A percentile compares a stretch with the other conserved stretches of the same genome.
Conservation (phyloP, 2,113 vertebrate species). For the Petaurus breviceps region DNA sequence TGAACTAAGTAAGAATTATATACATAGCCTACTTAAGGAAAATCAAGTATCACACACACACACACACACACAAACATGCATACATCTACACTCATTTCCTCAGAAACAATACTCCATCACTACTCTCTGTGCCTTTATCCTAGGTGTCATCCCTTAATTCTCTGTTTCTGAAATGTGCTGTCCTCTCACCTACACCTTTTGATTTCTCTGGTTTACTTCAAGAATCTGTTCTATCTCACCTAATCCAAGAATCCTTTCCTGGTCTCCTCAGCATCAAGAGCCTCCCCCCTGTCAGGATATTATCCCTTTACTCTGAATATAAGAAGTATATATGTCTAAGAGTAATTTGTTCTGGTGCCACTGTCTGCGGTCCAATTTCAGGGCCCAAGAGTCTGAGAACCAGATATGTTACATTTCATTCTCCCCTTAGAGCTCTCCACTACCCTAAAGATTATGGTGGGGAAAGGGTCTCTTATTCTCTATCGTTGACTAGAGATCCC, state of each 20-base stretch:
- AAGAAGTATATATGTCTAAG: neutral
- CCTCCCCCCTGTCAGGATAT: neutral
- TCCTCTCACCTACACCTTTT: rapidly evolving
- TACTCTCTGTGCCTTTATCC: neutral
- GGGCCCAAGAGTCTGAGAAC: too few relatives aligned
- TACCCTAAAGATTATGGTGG: neutral
- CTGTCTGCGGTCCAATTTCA: neutral
- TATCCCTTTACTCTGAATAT: neutral
- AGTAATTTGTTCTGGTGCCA: neutral
- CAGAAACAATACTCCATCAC: neutral
- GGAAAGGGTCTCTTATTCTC: neutral
- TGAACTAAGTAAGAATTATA: rapidly evolving
- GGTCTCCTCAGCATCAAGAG: neutral
- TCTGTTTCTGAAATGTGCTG: neutral
- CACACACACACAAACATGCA: neutral
- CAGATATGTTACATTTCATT: neutral
- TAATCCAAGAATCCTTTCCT: neutral
- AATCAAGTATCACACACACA: neutral
- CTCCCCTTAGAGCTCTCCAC: neutral
- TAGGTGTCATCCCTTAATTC: neutral
- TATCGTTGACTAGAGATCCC: neutral
- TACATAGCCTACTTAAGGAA: neutral
- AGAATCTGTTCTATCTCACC: neutral
- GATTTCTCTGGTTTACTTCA: rapidly evolving
- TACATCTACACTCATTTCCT: neutral